Evolutionary conservation across 92 coral and sea anemone species (phyloP).

Genomic region (Virgularia gustaviana): DNA sequence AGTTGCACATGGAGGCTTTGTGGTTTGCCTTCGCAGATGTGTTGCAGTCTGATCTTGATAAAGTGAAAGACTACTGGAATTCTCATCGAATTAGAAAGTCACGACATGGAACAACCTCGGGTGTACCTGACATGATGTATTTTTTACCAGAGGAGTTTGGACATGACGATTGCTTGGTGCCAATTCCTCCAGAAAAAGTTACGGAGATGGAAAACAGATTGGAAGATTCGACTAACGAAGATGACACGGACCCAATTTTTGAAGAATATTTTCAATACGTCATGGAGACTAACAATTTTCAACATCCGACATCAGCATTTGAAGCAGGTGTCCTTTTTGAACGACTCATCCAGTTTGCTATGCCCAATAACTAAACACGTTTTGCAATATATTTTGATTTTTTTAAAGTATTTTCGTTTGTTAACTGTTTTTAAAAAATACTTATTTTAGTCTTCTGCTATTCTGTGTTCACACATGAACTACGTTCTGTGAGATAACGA

Average conservation of each 20-base stretch:
- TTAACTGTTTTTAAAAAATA: too few relatives aligned
- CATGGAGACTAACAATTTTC: constrained; percentile 53
- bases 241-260: constrained; percentile 49
- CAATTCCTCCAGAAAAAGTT: constrained; percentile 41
- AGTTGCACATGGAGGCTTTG: constrained; percentile 57
- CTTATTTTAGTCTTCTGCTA: too few relatives aligned
- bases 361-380: too few relatives aligned
- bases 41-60: constrained; percentile 55
- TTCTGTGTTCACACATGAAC: too few relatives aligned
- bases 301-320: constrained; percentile 44
- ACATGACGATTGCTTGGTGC: constrained; percentile 43
- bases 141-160: constrained; percentile 62
- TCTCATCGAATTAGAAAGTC: constrained; percentile 67
- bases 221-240: constrained; percentile 31
- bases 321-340: constrained; percentile 68
- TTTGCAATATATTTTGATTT: too few relatives aligned
- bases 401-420: too few relatives aligned
- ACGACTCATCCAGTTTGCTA: constrained; percentile 51
- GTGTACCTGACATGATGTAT: constrained; percentile 62
- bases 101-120: constrained; percentile 47
- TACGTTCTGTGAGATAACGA: too few relatives aligned
- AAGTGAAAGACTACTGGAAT: constrained; percentile 59
- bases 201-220: constrained; percentile 51
- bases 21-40: constrained; percentile 66
- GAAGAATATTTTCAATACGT: constrained; percentile 67